Evolutionary conservation across 2,113 vertebrate genomes (phyloP).

Genomic region (Cebus imitator): DNA sequence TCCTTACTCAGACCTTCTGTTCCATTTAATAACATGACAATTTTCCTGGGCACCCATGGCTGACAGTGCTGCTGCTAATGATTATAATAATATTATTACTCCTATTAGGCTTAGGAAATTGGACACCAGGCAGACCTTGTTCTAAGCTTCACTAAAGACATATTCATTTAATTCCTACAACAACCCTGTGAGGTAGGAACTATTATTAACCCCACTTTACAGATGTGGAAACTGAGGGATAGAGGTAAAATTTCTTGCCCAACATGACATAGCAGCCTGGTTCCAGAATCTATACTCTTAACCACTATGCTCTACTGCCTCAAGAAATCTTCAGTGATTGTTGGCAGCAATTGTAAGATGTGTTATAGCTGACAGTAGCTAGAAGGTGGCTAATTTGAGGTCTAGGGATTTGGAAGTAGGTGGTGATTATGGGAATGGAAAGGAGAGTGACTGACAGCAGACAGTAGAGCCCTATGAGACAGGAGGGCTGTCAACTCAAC

Average conservation of each 20-base stretch:
- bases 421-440: neutral
- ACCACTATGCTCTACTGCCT: neutral
- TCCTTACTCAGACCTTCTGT: neutral
- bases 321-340: neutral
- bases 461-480: neutral
- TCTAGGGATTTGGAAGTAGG: neutral
- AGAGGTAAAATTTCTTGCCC: neutral
- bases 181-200: neutral
- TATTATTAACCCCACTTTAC: constrained; percentile 11
- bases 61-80: neutral
- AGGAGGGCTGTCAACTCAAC: too few species aligned
- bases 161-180: neutral
- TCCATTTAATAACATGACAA: neutral
- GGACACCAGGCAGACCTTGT: neutral
- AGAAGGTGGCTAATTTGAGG: neutral
- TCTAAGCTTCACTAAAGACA: neutral
- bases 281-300: neutral
- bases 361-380: neutral
- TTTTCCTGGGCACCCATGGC: neutral
- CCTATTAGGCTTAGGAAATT: neutral
- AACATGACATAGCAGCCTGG: neutral
- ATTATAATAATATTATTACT: neutral
- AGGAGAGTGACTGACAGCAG: neutral
- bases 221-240: neutral
- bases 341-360: neutral